Evolutionary conservation across 2,113 vertebrate genomes (phyloP), one percentile per base, ranked within the genome.

Genomic region (Misgurnus mizolepis): DNA sequence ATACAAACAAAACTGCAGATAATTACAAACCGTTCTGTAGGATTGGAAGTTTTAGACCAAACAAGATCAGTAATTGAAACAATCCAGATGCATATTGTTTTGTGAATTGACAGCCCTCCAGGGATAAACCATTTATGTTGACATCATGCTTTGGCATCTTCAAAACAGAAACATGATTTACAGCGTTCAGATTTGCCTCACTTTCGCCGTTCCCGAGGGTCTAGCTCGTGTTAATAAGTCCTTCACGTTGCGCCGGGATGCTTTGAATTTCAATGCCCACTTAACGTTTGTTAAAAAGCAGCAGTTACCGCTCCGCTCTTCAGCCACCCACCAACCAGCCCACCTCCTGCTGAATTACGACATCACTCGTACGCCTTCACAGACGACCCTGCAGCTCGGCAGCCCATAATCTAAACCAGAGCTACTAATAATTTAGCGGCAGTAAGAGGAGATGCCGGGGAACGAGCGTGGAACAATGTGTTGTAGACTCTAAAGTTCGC

Each of bases 241-340:
- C 50, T 49, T 22, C 60, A 60, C 47, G 73, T 47, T 67, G 83
- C 45, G 75, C 62, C 67, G 66, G 80, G 67, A 80, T 81, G 83
- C 71, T 74, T 69, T 73, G 79, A 81, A 78, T 81, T 81, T 78
- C 62, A 78, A 74, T 78, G 64, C 39, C 39, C 79, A 67, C 78
- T 78, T 70, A 76, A 80, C 45, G 27, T 27, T 81, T 22, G 67
- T 40, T 73, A 40, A n/a, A 62, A 62, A 79, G 67, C 58, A 70
- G 77, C 56, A 12, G 50, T 14, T 60, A 47, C 5, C 50, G 65
- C 67, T 73, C 73, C 72, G 73, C 50, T 34, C 68, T 73, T 67
- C 7, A 84, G 79, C 75, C 83, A 81, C 83, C 83, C 83, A 84
- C 83, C 68, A 81, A 40, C 62, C 62, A 68, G 75, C 75, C 79